Conservation (phyloP, 2,797 vertebrate species). For the Neopelma chrysocephalum region DNA sequence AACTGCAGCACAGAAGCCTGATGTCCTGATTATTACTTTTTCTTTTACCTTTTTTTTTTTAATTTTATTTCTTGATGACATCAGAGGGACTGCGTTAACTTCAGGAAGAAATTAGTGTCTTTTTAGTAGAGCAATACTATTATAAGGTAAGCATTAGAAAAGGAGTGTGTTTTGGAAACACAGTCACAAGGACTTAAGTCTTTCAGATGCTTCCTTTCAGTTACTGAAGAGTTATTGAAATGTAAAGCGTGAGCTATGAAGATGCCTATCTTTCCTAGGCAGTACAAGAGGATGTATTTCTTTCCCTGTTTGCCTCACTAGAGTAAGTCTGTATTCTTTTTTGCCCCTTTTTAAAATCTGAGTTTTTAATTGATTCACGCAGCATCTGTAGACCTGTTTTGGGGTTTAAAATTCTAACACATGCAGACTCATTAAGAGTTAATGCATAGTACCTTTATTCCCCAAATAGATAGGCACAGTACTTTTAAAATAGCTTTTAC, state of each 20-base stretch:
- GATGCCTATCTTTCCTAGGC: not conserved
- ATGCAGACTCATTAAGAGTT: not conserved
- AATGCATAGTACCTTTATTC: not conserved
- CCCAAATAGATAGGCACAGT: not conserved
- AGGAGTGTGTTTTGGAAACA: not conserved
- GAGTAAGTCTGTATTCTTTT: not conserved
- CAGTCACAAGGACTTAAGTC: not conserved
- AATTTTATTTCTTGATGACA: not conserved
- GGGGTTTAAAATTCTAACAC: not conserved
- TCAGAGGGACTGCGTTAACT: not conserved
- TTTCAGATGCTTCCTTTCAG: not conserved
- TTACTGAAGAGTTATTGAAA: not conserved
- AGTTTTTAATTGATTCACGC: not conserved
- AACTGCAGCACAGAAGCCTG: not conserved
- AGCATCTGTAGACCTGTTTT: not conserved
- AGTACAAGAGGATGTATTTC: not conserved
- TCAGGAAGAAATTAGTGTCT: not conserved
- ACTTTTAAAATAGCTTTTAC: not conserved
- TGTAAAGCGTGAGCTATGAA: conserved; percentile 2
- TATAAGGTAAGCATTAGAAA: not conserved
- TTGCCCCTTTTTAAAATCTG: not conserved
- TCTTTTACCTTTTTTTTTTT: not conserved
- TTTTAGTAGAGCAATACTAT: not conserved
- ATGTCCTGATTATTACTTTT: not conserved
- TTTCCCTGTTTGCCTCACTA: not conserved